These are phyloP conservation scores for Mythimna pallens DNA, from an alignment of 2,888 invertebrate genomes.

Conservation along the genomic window DNA sequence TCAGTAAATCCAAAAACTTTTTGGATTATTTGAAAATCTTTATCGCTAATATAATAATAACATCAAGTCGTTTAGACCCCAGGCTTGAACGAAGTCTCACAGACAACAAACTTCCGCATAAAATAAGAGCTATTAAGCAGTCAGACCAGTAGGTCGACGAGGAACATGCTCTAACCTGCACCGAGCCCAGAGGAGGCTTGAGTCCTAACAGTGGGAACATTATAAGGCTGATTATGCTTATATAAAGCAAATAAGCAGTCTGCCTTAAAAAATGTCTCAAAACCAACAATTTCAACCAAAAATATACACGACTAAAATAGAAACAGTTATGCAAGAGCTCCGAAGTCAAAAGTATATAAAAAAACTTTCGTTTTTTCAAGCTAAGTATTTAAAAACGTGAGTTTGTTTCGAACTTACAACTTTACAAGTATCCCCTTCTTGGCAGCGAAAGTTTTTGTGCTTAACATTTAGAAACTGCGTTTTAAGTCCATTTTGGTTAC, in stretches of 20 bases:
- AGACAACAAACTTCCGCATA: too few relatives aligned
- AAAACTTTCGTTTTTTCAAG: conserved; percentile 25
- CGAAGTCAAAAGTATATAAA: conserved; percentile 1
- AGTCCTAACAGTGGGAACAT: neutral
- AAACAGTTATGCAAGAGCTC: conserved; percentile 2
- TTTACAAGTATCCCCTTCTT: conserved; percentile 33
- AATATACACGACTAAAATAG: neutral
- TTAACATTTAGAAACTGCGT: conserved; percentile 46
- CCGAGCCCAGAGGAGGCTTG: too few relatives aligned
- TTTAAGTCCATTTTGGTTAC: conserved; percentile 42
- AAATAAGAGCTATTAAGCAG: too few relatives aligned
- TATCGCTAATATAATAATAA: too few relatives aligned
- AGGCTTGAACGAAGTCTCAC: too few relatives aligned
- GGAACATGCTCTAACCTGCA: too few relatives aligned
- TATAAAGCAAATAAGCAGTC: too few relatives aligned
- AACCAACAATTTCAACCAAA: neutral
- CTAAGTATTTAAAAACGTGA: conserved; percentile 44
- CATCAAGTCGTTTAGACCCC: too few relatives aligned
- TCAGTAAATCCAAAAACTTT: too few relatives aligned
- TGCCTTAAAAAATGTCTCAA: neutral
- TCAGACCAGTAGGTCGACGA: too few relatives aligned
- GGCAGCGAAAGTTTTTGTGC: conserved; percentile 41
- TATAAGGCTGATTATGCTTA: too few relatives aligned
- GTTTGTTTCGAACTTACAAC: conserved; percentile 40
- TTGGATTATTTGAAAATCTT: too few relatives aligned